Conservation (phyloP, 2,113 vertebrate species). For the Lagopus leucura region DNA sequence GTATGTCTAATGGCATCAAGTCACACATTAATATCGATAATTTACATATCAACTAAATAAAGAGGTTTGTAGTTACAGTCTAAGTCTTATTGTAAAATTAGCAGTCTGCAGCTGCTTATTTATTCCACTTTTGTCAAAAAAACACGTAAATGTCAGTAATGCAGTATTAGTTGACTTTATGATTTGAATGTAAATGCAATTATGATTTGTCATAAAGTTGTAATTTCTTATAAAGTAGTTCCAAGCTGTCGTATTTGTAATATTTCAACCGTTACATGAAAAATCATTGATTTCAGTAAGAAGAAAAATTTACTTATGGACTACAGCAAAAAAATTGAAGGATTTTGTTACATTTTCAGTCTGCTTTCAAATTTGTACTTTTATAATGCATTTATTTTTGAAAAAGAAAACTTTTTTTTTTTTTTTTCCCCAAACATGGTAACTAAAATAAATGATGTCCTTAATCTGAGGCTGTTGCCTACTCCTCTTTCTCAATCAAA, state of each 20-base stretch:
- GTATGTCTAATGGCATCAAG: neutral
- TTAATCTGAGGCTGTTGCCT: neutral
- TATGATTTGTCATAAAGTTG: conserved; percentile 23
- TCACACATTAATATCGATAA: conserved; percentile 39
- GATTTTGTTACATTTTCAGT: neutral
- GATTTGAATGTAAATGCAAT: conserved; percentile 59
- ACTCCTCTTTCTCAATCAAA: neutral
- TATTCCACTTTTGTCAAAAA: conserved; percentile 42
- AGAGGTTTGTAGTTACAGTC: neutral
- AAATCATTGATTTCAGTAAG: neutral
- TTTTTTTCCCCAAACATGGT: neutral
- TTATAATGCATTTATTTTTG: neutral
- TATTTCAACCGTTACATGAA: neutral
- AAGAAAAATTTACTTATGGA: neutral
- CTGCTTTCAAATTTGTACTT: neutral
- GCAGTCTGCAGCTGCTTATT: conserved; percentile 25
- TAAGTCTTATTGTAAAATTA: conserved; percentile 19
- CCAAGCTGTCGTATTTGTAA: neutral
- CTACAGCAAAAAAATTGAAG: neutral
- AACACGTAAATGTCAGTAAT: conserved; percentile 20
- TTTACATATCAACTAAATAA: conserved; percentile 41
- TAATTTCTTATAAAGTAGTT: conserved; percentile 23
- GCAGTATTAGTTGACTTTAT: conserved; percentile 20
- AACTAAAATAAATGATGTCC: neutral
- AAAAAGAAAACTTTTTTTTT: neutral